Conservation (phyloP, 2,113 vertebrate genomes). For the Pachyramphus minor region DNA sequence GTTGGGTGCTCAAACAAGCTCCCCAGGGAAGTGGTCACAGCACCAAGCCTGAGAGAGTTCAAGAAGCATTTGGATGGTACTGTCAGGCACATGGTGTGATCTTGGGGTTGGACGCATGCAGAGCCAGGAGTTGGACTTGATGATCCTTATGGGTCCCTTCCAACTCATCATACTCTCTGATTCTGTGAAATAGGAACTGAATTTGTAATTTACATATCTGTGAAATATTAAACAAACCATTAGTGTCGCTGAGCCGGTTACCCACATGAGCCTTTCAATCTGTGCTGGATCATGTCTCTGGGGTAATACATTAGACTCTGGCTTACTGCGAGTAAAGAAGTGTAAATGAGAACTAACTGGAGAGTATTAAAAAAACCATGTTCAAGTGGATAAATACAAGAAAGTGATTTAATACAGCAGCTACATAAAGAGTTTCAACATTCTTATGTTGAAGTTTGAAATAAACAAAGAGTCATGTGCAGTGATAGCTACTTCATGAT, state of each 20-base stretch:
- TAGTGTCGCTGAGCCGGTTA: not conserved
- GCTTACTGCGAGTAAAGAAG: not conserved
- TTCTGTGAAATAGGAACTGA: not conserved
- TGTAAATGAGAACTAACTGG: not conserved
- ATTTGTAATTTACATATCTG: not conserved
- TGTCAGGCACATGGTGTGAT: not conserved
- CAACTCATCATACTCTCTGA: not conserved
- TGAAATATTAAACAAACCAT: slow-evolving; percentile 27
- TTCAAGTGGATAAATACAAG: not conserved
- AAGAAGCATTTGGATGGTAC: not conserved
- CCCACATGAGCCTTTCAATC: not conserved
- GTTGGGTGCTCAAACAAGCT: not conserved
- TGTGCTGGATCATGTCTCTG: rapidly evolving
- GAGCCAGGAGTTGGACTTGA: not conserved
- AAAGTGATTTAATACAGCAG: not conserved
- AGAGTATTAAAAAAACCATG: not conserved
- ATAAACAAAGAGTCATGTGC: not conserved
- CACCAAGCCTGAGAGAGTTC: not conserved
- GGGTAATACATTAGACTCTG: not conserved
- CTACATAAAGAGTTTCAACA: not conserved
- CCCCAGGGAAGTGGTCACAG: not conserved
- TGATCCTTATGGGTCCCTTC: not conserved
- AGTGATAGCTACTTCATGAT: not conserved
- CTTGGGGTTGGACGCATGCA: no score
- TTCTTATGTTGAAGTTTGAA: not conserved